Evolutionary conservation across 1,140 invertebrate genomes (phyloP).

Genomic region (Neodiprion fabricii): DNA sequence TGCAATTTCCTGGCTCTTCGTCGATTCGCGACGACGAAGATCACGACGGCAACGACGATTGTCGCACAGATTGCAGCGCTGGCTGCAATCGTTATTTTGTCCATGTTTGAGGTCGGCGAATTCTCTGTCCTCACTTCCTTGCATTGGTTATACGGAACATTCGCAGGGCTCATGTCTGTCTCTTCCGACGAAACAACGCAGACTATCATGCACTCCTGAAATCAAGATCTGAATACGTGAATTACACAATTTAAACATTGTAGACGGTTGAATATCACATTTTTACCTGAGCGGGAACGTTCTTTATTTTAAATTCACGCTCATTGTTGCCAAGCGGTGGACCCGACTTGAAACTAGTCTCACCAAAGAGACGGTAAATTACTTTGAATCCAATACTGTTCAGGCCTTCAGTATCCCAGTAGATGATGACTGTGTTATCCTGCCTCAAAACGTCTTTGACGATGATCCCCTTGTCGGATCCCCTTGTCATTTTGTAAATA

Average conservation of each 20-base stretch:
- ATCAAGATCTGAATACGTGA: constrained; percentile 31
- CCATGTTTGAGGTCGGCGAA: constrained; percentile 85
- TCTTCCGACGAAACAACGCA: constrained; percentile 91
- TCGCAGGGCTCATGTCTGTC: constrained; percentile 82
- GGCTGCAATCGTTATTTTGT: constrained; percentile 92
- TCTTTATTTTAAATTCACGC: constrained; percentile 90
- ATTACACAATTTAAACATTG: constrained; percentile 13
- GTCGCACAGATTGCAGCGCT: constrained; percentile 93
- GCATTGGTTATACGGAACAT: constrained; percentile 86
- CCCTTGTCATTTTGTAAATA: constrained; percentile 64
- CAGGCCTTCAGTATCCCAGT: constrained; percentile 86
- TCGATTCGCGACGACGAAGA: constrained; percentile 85
- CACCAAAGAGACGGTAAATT: constrained; percentile 88
- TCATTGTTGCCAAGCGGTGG: constrained; percentile 86
- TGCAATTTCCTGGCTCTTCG: constrained; percentile 77
- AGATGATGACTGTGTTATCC: constrained; percentile 87
- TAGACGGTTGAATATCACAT: neutral
- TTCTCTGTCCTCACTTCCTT: constrained; percentile 86
- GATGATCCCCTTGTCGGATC: constrained; percentile 77
- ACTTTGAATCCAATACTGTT: constrained; percentile 89
- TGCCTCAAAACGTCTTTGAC: constrained; percentile 85
- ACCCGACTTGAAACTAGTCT: constrained; percentile 87
- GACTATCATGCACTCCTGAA: constrained; percentile 88
- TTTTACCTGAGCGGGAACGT: constrained; percentile 82
- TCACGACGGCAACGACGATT: constrained; percentile 85